phyloP scores from a whole-genome alignment of 2,888 invertebrate species.

The Drosophila subsilvestris region DNA sequence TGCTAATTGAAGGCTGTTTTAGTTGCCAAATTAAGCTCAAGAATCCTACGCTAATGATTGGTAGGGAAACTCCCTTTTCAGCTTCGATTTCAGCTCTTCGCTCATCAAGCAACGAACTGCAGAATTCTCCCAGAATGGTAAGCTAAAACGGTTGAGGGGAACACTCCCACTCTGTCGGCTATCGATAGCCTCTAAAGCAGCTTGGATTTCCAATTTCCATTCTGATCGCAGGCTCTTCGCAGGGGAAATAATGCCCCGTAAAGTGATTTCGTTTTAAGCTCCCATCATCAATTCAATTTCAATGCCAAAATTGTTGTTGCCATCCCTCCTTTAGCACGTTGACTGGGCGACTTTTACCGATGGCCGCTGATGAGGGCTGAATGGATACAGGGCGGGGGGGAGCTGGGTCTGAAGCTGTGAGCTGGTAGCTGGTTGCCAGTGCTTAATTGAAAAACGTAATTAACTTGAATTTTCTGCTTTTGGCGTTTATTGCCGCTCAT shows the following conservation, averaged over 20 bases:
- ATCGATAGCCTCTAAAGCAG: not conserved
- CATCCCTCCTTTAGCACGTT: not conserved
- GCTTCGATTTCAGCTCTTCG: not conserved
- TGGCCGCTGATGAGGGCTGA: slow-evolving; percentile 6
- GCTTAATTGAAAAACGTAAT: slow-evolving; percentile 79
- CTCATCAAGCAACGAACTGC: too few species aligned
- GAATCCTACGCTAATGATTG: too few species aligned
- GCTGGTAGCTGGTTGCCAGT: slow-evolving; percentile 47
- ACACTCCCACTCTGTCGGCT: not conserved
- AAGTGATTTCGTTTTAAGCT: slow-evolving; percentile 42
- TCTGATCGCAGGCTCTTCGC: slow-evolving; percentile 14
- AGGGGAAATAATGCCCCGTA: slow-evolving; percentile 11
- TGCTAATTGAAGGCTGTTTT: not conserved
- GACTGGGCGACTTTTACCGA: slow-evolving; percentile 22
- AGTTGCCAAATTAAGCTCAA: not conserved
- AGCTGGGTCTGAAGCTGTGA: not conserved
- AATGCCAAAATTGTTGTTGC: slow-evolving; percentile 56
- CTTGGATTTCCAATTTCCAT: not conserved
- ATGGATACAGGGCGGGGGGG: not conserved
- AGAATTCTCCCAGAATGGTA: not conserved
- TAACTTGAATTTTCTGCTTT: slow-evolving; percentile 79
- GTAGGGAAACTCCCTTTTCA: not conserved
- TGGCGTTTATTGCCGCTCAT: slow-evolving; percentile 77
- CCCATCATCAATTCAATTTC: slow-evolving; percentile 59
- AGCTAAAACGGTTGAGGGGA: too few species aligned